Evolutionary conservation across 2,797 vertebrate species (phyloP).

Genomic region (Loriculus beryllinus): DNA sequence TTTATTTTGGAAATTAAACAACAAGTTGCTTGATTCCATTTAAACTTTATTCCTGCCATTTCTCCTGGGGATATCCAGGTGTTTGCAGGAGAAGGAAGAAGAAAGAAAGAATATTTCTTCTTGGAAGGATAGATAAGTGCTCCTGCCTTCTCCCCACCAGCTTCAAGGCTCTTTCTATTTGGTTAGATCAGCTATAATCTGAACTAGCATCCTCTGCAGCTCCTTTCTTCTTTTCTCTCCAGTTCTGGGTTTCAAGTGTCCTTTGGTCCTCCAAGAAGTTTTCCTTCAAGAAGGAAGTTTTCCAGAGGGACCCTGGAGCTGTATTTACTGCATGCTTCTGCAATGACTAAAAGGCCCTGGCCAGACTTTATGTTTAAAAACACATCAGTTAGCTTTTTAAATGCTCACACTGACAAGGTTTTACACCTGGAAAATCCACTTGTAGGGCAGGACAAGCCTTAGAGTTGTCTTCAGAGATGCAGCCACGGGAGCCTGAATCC

Average conservation of each 20-base stretch:
- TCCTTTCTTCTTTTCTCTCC: background rate
- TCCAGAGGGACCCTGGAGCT: background rate
- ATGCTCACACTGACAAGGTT: background rate
- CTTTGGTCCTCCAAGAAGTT: background rate
- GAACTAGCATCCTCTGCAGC: background rate
- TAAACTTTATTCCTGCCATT: background rate
- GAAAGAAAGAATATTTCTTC: background rate
- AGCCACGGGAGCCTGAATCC: background rate
- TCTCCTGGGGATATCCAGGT: background rate
- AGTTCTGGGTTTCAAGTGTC: background rate
- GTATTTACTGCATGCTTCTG: background rate
- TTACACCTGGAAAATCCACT: conserved; percentile 8
- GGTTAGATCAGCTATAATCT: background rate
- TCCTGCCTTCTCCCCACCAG: background rate
- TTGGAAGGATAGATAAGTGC: background rate
- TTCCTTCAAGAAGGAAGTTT: background rate
- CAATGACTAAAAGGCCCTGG: background rate
- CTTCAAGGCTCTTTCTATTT: background rate
- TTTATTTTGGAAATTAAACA: background rate
- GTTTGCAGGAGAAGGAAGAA: background rate
- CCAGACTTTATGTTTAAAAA: background rate
- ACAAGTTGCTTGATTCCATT: background rate
- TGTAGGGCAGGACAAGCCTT: background rate
- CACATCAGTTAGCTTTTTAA: background rate
- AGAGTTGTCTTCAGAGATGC: background rate